These are phyloP conservation scores for Cetonia aurata DNA, from an alignment of 2,888 invertebrate genomes.

Conservation along the genomic window DNA sequence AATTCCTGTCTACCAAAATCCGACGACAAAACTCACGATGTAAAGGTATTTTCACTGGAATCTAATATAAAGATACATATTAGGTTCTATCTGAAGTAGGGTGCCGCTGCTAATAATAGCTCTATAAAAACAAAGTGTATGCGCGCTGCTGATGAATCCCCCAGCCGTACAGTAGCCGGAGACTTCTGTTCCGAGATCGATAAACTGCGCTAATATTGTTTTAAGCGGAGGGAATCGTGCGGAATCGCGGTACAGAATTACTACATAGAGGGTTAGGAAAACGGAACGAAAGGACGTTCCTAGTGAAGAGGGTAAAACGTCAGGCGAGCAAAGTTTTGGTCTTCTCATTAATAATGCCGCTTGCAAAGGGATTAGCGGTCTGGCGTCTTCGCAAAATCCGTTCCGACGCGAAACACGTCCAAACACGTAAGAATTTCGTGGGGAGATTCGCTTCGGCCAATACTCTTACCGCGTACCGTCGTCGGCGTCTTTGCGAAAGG, in stretches of 20 bases:
- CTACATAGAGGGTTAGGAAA: background rate
- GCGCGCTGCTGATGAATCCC: too few species aligned
- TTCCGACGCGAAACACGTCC: constrained; percentile 37
- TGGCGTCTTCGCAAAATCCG: constrained; percentile 52
- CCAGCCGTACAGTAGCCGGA: background rate
- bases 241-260: constrained; percentile 16
- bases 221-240: constrained; percentile 34
- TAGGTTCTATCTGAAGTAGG: too few species aligned
- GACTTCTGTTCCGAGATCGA: constrained; percentile 34
- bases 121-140: too few species aligned
- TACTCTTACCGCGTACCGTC: constrained; percentile 31
- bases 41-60: too few species aligned
- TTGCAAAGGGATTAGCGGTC: constrained; percentile 59
- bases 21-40: too few species aligned
- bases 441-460: constrained; percentile 26
- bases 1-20: too few species aligned
- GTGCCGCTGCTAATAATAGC: too few species aligned
- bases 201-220: constrained; percentile 42
- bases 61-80: too few species aligned
- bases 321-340: constrained; percentile 42
- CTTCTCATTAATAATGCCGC: constrained; percentile 60
- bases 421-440: constrained; percentile 36
- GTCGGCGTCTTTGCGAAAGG: constrained; percentile 30
- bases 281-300: constrained; percentile 31
- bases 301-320: constrained; percentile 39